Evolutionary conservation across 2,888 invertebrate species (phyloP), one percentile per base, ranked within the genome.

Genomic region (Pycnomerus fuliginosus): DNA sequence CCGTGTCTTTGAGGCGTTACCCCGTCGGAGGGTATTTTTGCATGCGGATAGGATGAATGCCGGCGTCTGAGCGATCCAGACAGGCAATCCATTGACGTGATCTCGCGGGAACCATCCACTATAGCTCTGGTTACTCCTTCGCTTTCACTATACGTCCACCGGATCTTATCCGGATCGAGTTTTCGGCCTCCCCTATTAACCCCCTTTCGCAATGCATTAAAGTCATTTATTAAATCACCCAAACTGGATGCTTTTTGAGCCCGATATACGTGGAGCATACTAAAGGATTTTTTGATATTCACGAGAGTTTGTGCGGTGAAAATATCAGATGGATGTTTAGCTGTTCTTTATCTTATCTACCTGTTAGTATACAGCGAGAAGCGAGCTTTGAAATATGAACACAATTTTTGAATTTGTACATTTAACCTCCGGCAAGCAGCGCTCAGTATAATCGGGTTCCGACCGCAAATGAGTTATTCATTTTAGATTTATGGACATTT

Each of bases 401-500:
- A 53, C 64, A 65, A 67, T 67, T 68, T 68, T 65, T 61, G 63
- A 67, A 65, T 66, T 65, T 60, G 44, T 58, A 58, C 61, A 62
- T 65, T 68, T 65, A 68, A 61, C 68, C 62, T 55, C 55, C 50
- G 63, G 63, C 61, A 58, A 58, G 59, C 62, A 59, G 59, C 64
- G 64, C 58, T 60, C 61, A 46, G 49, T 46, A 56, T 68, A 68
- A 68, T 68, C 65, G 64, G 64, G 65, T 67, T 66, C 62, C 59
- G 53, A 49, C 53, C 50, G 49, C 62, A 67, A 64, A 68, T 66
- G 65, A 67, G 66, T 67, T 66, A 67, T 66, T 66, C 67, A 68
- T 66, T 62, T 62, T 63, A 62, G 65, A 68, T 68, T 67, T 68
- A 67, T 61, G 64, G 57, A 54, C 57, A 48, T 60, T 61, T 66